Evolutionary conservation across 2,888 invertebrate genomes (phyloP).

Genomic region (Eubasilissa splendida): DNA sequence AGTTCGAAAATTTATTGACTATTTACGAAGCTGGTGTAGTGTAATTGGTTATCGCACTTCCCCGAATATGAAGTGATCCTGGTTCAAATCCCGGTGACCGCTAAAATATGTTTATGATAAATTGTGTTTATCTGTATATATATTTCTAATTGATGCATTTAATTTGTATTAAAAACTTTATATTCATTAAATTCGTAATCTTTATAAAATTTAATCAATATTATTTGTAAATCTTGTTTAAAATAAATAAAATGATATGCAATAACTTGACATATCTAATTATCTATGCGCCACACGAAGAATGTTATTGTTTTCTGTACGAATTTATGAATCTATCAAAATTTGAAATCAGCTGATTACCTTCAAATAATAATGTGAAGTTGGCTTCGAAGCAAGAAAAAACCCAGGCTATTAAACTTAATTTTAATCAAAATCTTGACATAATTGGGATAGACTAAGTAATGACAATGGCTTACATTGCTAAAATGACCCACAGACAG

Average conservation of each 20-base stretch:
- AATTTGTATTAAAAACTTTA: no score
- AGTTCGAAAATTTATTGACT: no score
- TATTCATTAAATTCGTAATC: not conserved
- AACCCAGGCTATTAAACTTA: not conserved
- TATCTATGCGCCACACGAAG: no score
- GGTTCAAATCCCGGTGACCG: no score
- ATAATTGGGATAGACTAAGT: conserved; percentile 1
- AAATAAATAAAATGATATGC: not conserved
- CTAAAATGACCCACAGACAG: not conserved
- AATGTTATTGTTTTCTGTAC: no score
- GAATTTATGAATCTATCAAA: not conserved
- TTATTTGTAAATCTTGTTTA: not conserved
- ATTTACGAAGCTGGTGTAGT: no score
- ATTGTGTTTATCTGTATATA: no score
- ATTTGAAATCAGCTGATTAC: conserved; percentile 20
- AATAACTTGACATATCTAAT: no score
- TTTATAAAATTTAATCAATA: not conserved
- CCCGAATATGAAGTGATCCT: no score
- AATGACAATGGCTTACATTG: not conserved
- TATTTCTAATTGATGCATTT: no score
- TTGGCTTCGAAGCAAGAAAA: not conserved
- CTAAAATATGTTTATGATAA: no score
- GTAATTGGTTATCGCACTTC: no score
- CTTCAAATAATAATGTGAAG: not conserved
- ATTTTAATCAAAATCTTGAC: not conserved